Evolutionary conservation across 2,888 invertebrate genomes (phyloP).

Genomic region (Acheta domesticus): DNA sequence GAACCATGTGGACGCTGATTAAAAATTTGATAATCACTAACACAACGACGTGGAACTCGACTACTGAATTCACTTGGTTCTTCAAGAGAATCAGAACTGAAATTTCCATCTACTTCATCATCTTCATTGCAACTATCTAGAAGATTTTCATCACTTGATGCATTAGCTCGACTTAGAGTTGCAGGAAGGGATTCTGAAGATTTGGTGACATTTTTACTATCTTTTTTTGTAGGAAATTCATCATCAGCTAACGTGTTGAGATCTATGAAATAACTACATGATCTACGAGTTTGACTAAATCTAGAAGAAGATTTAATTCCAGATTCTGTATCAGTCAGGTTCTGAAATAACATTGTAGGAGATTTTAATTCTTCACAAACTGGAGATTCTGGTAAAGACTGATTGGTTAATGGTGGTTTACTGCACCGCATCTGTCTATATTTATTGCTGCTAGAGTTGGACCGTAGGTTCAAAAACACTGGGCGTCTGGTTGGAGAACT

Average conservation of each 20-base stretch:
- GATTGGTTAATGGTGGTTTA: constrained; percentile 32
- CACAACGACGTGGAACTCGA: constrained; percentile 58
- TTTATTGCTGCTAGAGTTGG: constrained; percentile 26
- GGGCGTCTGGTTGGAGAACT: constrained; percentile 30
- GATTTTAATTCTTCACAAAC: constrained; percentile 64
- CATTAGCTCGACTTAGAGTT: constrained; percentile 42
- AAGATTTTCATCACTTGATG: constrained; percentile 41
- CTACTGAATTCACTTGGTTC: constrained; percentile 56
- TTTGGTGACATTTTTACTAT: constrained; percentile 41
- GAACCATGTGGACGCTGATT: constrained; percentile 41
- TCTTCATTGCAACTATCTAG: constrained; percentile 42
- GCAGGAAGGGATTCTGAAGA: constrained; percentile 46
- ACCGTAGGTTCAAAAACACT: constrained; percentile 32
- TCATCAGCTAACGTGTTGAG: constrained; percentile 47
- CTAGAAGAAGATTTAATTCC: constrained; percentile 37
- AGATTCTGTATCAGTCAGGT: constrained; percentile 35
- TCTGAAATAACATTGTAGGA: constrained; percentile 33
- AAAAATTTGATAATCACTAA: constrained; percentile 76
- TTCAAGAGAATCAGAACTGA: constrained; percentile 76
- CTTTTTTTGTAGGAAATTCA: constrained; percentile 23
- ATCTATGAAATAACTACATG: constrained; percentile 64
- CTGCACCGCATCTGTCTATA: background rate
- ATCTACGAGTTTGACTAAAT: constrained; percentile 54
- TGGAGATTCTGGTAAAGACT: constrained; percentile 76
- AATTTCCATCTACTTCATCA: constrained; percentile 59